phyloP scores from a whole-genome alignment of 2,888 invertebrate species.

The Poecilus cupreus region DNA sequence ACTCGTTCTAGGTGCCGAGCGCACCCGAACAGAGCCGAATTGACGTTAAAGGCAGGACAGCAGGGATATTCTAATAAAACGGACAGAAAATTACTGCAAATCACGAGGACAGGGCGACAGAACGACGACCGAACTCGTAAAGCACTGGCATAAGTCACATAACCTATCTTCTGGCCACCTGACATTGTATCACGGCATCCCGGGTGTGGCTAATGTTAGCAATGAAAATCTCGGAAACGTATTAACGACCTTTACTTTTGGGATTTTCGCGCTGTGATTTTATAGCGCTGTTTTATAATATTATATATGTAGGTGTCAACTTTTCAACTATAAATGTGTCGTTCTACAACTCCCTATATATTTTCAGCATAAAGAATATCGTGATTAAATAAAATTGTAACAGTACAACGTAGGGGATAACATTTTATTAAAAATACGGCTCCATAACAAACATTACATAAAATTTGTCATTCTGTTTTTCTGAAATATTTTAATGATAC shows the following conservation, averaged over 20 bases:
- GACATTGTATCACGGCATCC: not conserved
- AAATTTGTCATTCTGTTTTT: no score
- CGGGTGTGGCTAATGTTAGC: conserved; percentile 2
- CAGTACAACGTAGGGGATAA: no score
- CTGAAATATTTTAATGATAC: no score
- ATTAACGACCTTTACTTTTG: not conserved
- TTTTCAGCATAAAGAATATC: no score
- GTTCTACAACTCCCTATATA: no score
- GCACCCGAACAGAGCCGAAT: not conserved
- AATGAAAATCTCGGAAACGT: conserved; percentile 19
- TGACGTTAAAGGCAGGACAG: not conserved
- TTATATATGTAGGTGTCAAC: conserved; percentile 14
- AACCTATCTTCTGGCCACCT: conserved; percentile 26
- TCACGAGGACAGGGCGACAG: not conserved
- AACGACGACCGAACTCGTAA: conserved; percentile 25
- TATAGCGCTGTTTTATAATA: conserved; percentile 4
- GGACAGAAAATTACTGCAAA: conserved; percentile 3
- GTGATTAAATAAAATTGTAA: no score
- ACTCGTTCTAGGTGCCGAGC: not conserved
- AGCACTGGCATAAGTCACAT: conserved; percentile 27
- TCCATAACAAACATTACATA: no score
- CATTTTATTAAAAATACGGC: no score
- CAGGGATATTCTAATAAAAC: conserved; percentile 25
- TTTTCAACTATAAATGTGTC: not conserved
- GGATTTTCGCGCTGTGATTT: not conserved